Conservation (phyloP, 1,140 invertebrate species). For the Drosophila pruinosa region DNA sequence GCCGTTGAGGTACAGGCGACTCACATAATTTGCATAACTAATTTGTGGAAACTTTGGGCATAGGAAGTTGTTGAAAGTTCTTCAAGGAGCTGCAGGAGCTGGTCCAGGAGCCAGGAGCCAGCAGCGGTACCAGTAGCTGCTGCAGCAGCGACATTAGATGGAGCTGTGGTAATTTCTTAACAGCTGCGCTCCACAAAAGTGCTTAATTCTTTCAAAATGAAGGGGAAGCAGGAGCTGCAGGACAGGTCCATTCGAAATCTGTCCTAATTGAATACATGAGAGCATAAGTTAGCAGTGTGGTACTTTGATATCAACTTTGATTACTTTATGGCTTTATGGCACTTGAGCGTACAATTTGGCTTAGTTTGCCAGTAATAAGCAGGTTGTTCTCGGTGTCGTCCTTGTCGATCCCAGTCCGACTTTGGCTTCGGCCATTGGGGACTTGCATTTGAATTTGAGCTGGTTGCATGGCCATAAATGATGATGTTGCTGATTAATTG, state of each 20-base stretch:
- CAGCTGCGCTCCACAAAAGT: constrained; percentile 70
- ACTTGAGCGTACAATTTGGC: constrained; percentile 79
- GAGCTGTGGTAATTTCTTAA: constrained; percentile 64
- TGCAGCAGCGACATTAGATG: constrained; percentile 5
- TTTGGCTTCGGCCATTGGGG: background rate
- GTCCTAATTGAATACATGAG: constrained; percentile 80
- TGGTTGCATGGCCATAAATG: constrained; percentile 54
- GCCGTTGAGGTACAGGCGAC: constrained; percentile 68
- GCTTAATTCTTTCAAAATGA: constrained; percentile 77
- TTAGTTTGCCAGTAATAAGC: constrained; percentile 44
- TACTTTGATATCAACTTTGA: constrained; percentile 80
- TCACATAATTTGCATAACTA: constrained; percentile 80
- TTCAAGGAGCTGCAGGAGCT: constrained; percentile 51
- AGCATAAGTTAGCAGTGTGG: constrained; percentile 77
- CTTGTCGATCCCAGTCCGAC: background rate
- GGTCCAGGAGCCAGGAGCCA: constrained; percentile 15
- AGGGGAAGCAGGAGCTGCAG: constrained; percentile 5
- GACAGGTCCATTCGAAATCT: constrained; percentile 64
- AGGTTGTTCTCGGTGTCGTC: background rate
- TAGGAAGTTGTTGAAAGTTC: constrained; percentile 80
- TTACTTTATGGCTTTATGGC: constrained; percentile 80
- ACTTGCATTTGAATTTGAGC: constrained; percentile 59
- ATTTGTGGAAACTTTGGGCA: constrained; percentile 78
- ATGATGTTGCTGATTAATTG: constrained; percentile 69
- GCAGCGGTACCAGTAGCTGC: background rate